Evolutionary conservation across 1,140 invertebrate species (phyloP).

Genomic region (Meteorus sp.): DNA sequence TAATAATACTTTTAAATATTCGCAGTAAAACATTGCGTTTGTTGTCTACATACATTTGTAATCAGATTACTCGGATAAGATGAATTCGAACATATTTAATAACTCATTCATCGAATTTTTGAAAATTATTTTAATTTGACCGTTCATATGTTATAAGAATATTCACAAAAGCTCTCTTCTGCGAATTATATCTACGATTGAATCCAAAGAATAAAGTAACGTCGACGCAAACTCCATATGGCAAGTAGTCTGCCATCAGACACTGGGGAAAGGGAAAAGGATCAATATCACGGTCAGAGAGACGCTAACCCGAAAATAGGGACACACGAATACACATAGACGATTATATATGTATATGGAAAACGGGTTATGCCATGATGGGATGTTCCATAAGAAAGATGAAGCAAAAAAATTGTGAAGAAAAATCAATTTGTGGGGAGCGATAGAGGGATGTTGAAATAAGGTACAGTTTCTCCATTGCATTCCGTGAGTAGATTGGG

Average conservation of each 20-base stretch:
- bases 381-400: not conserved
- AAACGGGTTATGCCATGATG: not conserved
- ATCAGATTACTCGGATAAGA: too few relatives aligned
- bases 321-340: too few relatives aligned
- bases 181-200: not conserved
- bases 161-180: too few relatives aligned
- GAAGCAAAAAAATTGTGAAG: not conserved
- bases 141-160: too few relatives aligned
- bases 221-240: slow-evolving; percentile 20
- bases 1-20: slow-evolving; percentile 18
- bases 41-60: not conserved
- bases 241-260: slow-evolving; percentile 23
- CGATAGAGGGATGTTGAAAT: too few relatives aligned
- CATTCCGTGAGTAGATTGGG: too few relatives aligned
- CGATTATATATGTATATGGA: too few relatives aligned
- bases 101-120: too few relatives aligned
- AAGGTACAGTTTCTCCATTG: too few relatives aligned
- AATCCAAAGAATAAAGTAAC: slow-evolving; percentile 10
- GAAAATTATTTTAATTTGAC: too few relatives aligned
- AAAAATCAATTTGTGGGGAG: too few relatives aligned
- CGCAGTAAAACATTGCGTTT: slow-evolving; percentile 8
- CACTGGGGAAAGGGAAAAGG: slow-evolving; percentile 38
- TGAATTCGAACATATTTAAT: too few relatives aligned
- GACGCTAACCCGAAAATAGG: slow-evolving; percentile 43
- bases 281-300: slow-evolving; percentile 53